Base-by-base conservation (phyloP, 2,113 vertebrate species). In the Paralichthys olivaceus region DNA sequence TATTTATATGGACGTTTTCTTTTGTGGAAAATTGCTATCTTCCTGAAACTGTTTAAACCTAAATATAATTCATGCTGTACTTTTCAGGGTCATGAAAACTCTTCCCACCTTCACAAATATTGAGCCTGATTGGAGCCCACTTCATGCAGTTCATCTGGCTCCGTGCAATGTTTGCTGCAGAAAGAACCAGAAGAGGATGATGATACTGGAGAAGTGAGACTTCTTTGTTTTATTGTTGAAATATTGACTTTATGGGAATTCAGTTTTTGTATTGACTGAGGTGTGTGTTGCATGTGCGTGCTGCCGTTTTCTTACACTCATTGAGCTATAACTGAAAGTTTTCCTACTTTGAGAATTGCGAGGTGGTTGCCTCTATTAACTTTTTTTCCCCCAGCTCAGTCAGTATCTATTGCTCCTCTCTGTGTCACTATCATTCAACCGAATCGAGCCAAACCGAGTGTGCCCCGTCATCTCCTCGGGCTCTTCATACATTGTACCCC, bases 41-140 rank as follows among this genome's bases (percentile, higher is more conserved):
- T 55, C 26, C 32, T 20, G 5, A 6, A 11, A 54, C 13, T 51
- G 1, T 51, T 51, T 20, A 7, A 51, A 7, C 20, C 4, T 57
- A 13, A 73, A 37, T 26, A 4, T 11, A 6, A 51, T 54, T 19
- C 11, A 1, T 26, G 5, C 5, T 77, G 4, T 43, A 1, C n/a
- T 75, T 69, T 83, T 32, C 55, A 93, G 92, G 57, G 19, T 81
- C 11, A 25, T 9, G 4, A 91, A 96, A 84, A 95, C 92, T 40
- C 84, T 98, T 60, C 93, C 96, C 55, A 96, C 96, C 0, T 96
- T 97, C 84, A 95, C 95, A 34, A 95, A 94, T 23, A 53, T 95
- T 32, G 9, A 93, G 13, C 88, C 95, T 34, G 95, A 96, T 2
- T 99, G 97, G 97, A 94, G 92, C 37, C 98, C 97, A 0, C 94